Percentiles rank a stretch among this genome's conserved stretches.
Conservation (phyloP, 2,888 invertebrate species). For the Sarcophaga variegata region DNA sequence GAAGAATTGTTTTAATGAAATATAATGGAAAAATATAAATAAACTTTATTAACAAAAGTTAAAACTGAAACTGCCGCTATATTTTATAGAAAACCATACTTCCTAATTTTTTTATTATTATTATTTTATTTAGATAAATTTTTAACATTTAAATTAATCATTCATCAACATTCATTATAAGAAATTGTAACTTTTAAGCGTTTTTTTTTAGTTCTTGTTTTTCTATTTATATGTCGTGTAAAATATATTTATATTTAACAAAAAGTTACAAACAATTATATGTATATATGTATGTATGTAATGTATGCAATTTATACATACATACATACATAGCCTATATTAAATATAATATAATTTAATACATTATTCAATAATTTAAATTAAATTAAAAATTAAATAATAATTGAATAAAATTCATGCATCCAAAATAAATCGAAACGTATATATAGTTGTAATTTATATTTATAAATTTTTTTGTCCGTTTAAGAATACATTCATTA, state of each 20-base stretch:
- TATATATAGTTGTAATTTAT: conserved; percentile 36
- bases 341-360: conserved; percentile 17
- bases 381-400: conserved; percentile 36
- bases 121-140: conserved; percentile 45
- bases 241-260: conserved; percentile 1
- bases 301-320: not conserved
- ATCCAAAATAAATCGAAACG: conserved; percentile 28
- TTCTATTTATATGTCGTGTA: not conserved
- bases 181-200: conserved; percentile 9
- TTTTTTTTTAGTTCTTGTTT: conserved; percentile 6
- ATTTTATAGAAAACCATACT: conserved; percentile 29
- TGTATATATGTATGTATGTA: conserved; percentile 19
- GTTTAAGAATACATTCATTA: conserved; percentile 21
- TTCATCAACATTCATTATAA: conserved; percentile 9
- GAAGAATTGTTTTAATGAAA: not conserved
- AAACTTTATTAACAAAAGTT: conserved; percentile 25
- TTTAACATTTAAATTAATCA: conserved; percentile 3
- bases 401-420: conserved; percentile 28
- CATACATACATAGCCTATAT: not conserved
- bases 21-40: conserved; percentile 18
- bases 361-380: conserved; percentile 24
- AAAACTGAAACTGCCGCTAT: conserved; percentile 28
- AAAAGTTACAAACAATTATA: conserved; percentile 1
- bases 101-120: conserved; percentile 38
- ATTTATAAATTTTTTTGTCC: conserved; percentile 41